These are phyloP conservation scores for Hydroisotoma schaefferi DNA, from an alignment of 2,888 invertebrate genomes.

Conservation along the genomic window DNA sequence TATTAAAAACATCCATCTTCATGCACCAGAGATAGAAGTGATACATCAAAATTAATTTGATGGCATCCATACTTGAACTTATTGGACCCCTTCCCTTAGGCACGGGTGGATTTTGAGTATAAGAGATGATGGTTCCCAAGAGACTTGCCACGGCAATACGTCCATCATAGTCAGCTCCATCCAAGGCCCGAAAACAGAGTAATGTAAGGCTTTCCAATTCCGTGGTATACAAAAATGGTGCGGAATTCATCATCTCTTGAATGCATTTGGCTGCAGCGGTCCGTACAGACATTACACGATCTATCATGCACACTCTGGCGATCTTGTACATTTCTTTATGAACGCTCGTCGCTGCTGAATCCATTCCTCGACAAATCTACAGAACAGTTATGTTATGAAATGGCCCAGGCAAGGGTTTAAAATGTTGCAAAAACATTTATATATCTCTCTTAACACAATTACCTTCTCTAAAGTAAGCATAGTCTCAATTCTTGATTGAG, in stretches of 20 bases:
- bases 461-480: slow-evolving; percentile 96
- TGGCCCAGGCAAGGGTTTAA: background rate
- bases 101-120: slow-evolving; percentile 65
- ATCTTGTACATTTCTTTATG: slow-evolving; percentile 89
- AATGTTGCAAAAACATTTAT: background rate
- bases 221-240: slow-evolving; percentile 58
- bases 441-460: slow-evolving; percentile 31
- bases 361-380: slow-evolving; percentile 87
- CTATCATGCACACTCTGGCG: slow-evolving; percentile 79
- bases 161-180: slow-evolving; percentile 87
- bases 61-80: background rate
- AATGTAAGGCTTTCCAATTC: slow-evolving; percentile 90
- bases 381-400: background rate
- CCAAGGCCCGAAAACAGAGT: slow-evolving; percentile 85
- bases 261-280: slow-evolving; percentile 75
- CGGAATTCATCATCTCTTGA: slow-evolving; percentile 43
- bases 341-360: slow-evolving; percentile 79
- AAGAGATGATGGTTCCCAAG: slow-evolving; percentile 79
- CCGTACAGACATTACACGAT: slow-evolving; percentile 87
- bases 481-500: slow-evolving; percentile 92
- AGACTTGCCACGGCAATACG: slow-evolving; percentile 88
- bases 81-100: slow-evolving; percentile 31
- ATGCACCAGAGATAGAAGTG: background rate
- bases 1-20: slow-evolving; percentile 1
- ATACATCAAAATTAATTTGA: background rate